Evolutionary conservation across 2,113 vertebrate species (phyloP).

Genomic region (Copsychus sechellarum): DNA sequence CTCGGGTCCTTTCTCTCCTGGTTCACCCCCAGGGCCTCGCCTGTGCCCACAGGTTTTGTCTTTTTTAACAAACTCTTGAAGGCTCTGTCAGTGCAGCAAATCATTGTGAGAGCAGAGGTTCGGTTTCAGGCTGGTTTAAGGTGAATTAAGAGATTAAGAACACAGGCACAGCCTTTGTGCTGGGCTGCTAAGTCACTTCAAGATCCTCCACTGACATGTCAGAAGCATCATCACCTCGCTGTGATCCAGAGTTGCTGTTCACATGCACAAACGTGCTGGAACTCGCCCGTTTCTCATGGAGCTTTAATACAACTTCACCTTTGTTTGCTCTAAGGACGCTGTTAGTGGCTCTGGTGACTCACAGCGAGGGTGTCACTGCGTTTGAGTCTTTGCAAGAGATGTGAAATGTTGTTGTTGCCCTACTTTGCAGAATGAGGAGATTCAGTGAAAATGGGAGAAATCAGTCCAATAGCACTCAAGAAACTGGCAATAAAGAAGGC

Average conservation of each 20-base stretch:
- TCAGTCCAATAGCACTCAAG: conserved; percentile 62
- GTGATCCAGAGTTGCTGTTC: background rate
- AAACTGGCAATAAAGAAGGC: conserved; percentile 47
- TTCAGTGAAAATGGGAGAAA: conserved; percentile 21
- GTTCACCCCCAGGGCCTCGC: background rate
- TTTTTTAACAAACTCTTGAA: background rate
- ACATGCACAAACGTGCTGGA: background rate
- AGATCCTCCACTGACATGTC: background rate
- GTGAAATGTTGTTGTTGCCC: conserved; percentile 28
- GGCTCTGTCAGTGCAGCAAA: background rate
- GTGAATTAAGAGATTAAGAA: background rate
- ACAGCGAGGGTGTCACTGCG: background rate
- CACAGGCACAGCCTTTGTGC: background rate
- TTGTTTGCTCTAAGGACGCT: background rate
- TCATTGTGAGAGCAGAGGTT: background rate
- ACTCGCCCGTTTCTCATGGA: background rate
- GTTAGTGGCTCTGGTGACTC: background rate
- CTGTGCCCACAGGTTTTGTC: background rate
- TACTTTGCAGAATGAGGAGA: conserved; percentile 44
- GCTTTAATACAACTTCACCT: background rate
- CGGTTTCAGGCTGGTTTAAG: background rate
- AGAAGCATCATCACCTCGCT: background rate
- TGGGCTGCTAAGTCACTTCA: background rate
- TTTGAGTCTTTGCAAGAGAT: background rate
- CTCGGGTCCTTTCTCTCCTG: background rate